A percentile compares a stretch with the other conserved stretches of the same genome.
Evolutionary conservation across 1,140 invertebrate genomes (phyloP).

Genomic region (Drosophila gunungcola): DNA sequence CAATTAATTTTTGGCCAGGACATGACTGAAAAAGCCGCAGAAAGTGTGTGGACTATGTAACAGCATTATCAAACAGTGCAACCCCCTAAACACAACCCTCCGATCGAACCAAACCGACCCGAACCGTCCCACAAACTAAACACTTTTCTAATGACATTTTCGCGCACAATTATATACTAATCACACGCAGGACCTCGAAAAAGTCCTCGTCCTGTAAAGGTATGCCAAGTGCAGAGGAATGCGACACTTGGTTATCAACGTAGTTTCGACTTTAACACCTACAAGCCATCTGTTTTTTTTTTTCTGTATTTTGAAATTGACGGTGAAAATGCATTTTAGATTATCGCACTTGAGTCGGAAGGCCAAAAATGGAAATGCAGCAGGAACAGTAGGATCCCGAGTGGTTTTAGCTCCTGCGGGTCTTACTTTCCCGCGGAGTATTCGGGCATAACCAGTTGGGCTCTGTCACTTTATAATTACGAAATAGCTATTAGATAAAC

Average conservation of each 20-base stretch:
- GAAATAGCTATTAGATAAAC: slow-evolving; percentile 72
- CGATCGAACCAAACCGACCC: slow-evolving; percentile 6
- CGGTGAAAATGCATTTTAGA: slow-evolving; percentile 74
- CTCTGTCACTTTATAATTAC: slow-evolving; percentile 69
- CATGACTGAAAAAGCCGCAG: slow-evolving; percentile 38
- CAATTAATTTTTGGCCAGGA: slow-evolving; percentile 61
- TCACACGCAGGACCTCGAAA: slow-evolving; percentile 59
- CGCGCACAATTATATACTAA: slow-evolving; percentile 74
- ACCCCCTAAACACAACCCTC: slow-evolving; percentile 11
- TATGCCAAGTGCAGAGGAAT: slow-evolving; percentile 50
- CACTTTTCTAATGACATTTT: slow-evolving; percentile 77
- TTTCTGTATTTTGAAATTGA: slow-evolving; percentile 21
- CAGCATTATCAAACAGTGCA: slow-evolving; percentile 63
- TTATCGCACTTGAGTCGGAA: slow-evolving; percentile 61
- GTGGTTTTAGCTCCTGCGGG: slow-evolving; percentile 51
- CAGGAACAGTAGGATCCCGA: slow-evolving; percentile 22
- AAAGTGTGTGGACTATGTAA: slow-evolving; percentile 41
- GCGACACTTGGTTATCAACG: slow-evolving; percentile 69
- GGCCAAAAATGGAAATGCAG: slow-evolving; percentile 1
- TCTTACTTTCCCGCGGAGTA: slow-evolving; percentile 34
- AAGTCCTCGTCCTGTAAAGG: slow-evolving; percentile 11
- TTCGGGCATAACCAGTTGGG: slow-evolving; percentile 65
- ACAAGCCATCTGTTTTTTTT: slow-evolving; percentile 60
- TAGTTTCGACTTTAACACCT: slow-evolving; percentile 57
- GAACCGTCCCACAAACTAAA: slow-evolving; percentile 46